Conservation (phyloP, 64 coral and sea anemone genomes). For the Anthopleura sola region DNA sequence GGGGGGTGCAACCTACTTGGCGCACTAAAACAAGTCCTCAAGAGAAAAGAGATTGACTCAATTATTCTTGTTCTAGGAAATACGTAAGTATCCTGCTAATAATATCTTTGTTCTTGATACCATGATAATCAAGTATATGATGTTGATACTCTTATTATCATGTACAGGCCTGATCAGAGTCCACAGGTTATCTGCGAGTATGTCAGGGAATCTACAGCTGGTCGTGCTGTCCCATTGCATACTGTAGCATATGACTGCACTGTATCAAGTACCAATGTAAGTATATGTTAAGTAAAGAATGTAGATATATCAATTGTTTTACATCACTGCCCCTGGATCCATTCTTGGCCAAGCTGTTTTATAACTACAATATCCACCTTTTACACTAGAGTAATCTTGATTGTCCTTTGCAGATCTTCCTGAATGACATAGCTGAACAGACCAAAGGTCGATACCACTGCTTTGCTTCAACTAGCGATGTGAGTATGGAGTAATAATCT, state of each 20-base stretch:
- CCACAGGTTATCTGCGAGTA: conserved; percentile 80
- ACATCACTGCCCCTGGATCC: no score
- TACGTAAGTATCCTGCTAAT: conserved; percentile 37
- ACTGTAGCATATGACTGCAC: conserved; percentile 92
- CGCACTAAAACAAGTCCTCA: conserved; percentile 81
- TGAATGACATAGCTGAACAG: conserved; percentile 81
- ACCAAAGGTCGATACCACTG: conserved; percentile 94
- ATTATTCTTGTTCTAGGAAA: conserved; percentile 92
- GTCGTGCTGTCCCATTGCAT: conserved; percentile 64
- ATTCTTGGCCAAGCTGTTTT: no score
- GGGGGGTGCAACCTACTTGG: conserved; percentile 87
- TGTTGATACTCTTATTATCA: neutral
- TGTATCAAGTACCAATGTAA: conserved; percentile 80
- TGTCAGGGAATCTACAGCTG: conserved; percentile 72
- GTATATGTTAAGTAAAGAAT: no score
- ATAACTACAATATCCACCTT: no score
- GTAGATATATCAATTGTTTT: neutral
- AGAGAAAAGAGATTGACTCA: conserved; percentile 85
- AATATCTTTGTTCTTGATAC: neutral
- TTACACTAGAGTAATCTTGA: neutral
- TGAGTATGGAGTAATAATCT: neutral
- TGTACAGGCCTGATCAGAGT: conserved; percentile 81
- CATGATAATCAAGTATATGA: neutral
- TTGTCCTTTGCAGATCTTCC: conserved; percentile 61
- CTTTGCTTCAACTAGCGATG: conserved; percentile 91